Base-by-base conservation (phyloP, 2,113 vertebrate genomes). In the Zosterops pallidus region DNA sequence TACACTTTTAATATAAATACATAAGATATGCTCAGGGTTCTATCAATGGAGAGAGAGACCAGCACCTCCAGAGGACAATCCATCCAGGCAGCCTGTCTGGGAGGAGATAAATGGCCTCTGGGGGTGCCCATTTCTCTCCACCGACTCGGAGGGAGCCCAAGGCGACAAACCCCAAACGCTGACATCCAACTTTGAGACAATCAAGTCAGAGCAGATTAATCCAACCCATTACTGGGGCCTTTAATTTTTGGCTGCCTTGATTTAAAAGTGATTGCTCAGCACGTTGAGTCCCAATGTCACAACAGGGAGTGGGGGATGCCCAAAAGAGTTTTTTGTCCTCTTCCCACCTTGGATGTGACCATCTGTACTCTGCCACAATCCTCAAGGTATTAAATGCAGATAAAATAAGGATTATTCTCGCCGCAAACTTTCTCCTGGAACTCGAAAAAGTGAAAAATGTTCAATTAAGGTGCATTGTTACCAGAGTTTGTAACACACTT, bases 241-340 rank as follows among this genome's bases (percentile, higher is more conserved):
- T 92, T 90, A 59, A 90, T 37, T 80, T 92, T 80, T 80, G 69
- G 68, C 92, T 86, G 50, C 6, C 71, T 91, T 63, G 68, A 94
- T 96, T 94, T 95, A 83, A 91, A 55, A 67, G 76, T 52, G 71
- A 91, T 97, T 83, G 35, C 72, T 93, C 92, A 95, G 92, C 92
- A 70, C 4, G 0, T 10, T 21, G 76, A 80, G 72, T 31, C 44
- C 71, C 25, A n/a, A 4, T 46, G 65, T 70, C 92, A 56, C 62
- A 35, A 47, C 19, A 52, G 35, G 26, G 44, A 64, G n/a, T 11
- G 0, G 3, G 59, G 1, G 3, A 55, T 42, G 26, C 52, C 89
- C 71, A 52, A 37, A 50, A 35, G 47, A 62, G 42, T 12, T 69
- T 52, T 39, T 83, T 23, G 82, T 71, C 69, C 60, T 71, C 62